These are phyloP conservation scores for Hozukius guyotensis DNA, from an alignment of 2,797 vertebrate genomes.

Conservation along the genomic window DNA sequence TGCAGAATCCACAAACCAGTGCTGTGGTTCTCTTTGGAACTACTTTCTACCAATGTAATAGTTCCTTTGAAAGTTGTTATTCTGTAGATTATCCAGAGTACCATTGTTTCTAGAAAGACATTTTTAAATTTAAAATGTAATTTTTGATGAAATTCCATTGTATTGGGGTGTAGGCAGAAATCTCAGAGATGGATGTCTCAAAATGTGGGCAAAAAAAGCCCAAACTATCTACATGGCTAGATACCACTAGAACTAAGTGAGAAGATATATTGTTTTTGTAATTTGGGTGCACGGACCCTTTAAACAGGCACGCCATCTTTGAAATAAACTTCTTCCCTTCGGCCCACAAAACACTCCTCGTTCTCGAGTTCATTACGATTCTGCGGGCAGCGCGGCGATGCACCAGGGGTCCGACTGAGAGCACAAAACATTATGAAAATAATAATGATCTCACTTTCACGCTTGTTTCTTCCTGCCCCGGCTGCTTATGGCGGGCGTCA, in stretches of 20 bases:
- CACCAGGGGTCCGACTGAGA: conserved; percentile 64
- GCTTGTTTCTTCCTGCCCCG: conserved; percentile 61
- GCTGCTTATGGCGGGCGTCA: conserved; percentile 53
- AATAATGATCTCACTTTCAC: conserved; percentile 78
- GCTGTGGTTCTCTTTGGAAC: not conserved
- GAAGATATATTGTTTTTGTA: conserved; percentile 10
- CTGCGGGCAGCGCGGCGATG: conserved; percentile 33
- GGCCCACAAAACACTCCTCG: conserved; percentile 39
- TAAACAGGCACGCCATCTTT: conserved; percentile 44
- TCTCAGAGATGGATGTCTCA: not conserved
- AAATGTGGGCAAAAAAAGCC: not conserved
- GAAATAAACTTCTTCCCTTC: conserved; percentile 45
- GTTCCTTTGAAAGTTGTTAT: not conserved
- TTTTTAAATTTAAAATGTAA: not conserved
- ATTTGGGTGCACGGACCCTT: conserved; percentile 25
- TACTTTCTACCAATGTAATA: not conserved
- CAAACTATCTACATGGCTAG: not conserved
- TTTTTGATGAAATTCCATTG: not conserved
- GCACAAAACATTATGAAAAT: conserved; percentile 75
- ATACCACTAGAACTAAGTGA: not conserved
- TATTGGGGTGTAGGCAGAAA: not conserved
- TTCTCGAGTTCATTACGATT: conserved; percentile 69
- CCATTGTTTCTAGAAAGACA: not conserved
- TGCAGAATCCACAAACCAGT: not conserved
- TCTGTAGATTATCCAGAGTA: not conserved